Evolutionary conservation across 2,888 invertebrate genomes (phyloP).

Genomic region (Dromius quadrimaculatus): DNA sequence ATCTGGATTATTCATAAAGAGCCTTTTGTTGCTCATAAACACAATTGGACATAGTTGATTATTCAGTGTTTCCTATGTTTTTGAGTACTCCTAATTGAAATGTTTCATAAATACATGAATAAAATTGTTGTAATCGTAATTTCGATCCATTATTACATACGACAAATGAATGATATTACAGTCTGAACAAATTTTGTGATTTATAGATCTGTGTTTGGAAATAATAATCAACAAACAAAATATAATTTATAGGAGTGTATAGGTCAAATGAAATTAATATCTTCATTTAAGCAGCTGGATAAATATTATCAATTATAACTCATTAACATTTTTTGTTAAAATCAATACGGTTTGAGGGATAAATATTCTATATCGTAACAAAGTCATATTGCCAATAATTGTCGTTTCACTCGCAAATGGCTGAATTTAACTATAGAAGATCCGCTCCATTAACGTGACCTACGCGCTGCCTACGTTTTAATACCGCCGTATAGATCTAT

Average conservation of each 20-base stretch:
- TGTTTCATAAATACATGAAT: not conserved
- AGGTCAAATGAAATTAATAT: slow-evolving; percentile 25
- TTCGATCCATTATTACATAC: not conserved
- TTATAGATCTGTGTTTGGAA: slow-evolving; percentile 6
- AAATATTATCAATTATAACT: slow-evolving; percentile 4
- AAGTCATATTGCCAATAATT: no score
- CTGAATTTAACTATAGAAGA: no score
- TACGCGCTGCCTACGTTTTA: no score
- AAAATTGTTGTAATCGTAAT: not conserved
- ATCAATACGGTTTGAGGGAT: no score
- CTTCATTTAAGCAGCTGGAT: slow-evolving; percentile 4
- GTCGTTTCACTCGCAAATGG: no score
- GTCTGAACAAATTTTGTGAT: slow-evolving; percentile 26
- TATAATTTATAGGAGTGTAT: slow-evolving; percentile 25
- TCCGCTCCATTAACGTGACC: no score
- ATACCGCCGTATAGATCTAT: no score
- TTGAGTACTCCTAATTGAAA: not conserved
- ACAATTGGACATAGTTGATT: not conserved
- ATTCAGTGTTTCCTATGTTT: not conserved
- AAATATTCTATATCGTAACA: no score
- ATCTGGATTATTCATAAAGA: not conserved
- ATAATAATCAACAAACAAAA: slow-evolving; percentile 23
- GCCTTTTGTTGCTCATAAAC: not conserved
- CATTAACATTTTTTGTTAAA: no score
- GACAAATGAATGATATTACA: not conserved